Evolutionary conservation across 2,113 vertebrate species (phyloP).

Genomic region (Eulemur macaco): DNA sequence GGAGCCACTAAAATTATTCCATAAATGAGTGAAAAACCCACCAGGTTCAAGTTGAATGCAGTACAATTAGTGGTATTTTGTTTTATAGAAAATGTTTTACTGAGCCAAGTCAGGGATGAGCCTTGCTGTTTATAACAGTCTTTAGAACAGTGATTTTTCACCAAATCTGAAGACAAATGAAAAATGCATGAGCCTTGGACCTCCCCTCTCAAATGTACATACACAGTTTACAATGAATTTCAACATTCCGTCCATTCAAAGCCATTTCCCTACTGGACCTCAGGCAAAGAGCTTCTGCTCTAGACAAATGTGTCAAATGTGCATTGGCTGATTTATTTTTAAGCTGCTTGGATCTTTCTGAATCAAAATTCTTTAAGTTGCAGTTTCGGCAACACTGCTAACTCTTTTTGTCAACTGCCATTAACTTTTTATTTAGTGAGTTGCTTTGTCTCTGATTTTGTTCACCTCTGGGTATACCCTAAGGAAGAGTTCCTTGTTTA

Average conservation of each 20-base stretch:
- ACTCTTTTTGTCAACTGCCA: background rate
- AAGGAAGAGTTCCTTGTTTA: background rate
- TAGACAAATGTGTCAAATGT: background rate
- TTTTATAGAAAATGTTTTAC: background rate
- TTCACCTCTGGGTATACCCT: background rate
- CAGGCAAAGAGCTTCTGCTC: background rate
- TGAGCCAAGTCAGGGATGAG: background rate
- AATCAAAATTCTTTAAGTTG: background rate
- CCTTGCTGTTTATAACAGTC: background rate
- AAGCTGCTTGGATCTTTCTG: background rate
- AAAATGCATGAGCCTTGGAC: background rate
- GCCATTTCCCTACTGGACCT: background rate
- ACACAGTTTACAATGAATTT: background rate
- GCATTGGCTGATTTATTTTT: background rate
- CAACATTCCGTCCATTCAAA: background rate
- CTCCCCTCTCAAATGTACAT: background rate
- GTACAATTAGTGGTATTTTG: background rate
- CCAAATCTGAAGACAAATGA: background rate
- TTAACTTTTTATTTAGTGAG: background rate
- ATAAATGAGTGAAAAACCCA: background rate
- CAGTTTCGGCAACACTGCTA: background rate
- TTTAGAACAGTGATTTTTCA: background rate
- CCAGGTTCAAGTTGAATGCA: background rate
- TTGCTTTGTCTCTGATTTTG: constrained; percentile 16
- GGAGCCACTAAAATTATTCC: background rate